Percentiles rank a stretch among this genome's conserved stretches.
Evolutionary conservation across 2,888 invertebrate species (phyloP).

Genomic region (Acleris literana): DNA sequence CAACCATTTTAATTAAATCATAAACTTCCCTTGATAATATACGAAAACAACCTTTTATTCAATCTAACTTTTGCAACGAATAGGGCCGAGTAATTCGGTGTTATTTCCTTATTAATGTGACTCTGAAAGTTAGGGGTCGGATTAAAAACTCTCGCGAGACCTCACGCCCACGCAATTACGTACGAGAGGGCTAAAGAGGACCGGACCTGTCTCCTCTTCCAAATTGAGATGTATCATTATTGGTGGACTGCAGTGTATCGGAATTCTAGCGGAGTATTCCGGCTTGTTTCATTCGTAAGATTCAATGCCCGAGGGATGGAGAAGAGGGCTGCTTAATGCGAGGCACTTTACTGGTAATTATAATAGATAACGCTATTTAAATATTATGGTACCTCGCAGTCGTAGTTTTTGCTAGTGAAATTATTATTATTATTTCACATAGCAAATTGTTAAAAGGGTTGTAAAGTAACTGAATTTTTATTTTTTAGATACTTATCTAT

Average conservation of each 20-base stretch:
- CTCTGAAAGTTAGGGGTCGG: constrained; percentile 66
- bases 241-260: constrained; percentile 37
- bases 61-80: constrained; percentile 75
- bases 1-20: constrained; percentile 67
- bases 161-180: constrained; percentile 65
- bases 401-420: no score
- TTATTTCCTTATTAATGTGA: constrained; percentile 78
- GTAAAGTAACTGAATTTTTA: no score
- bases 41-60: constrained; percentile 74
- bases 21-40: constrained; percentile 66
- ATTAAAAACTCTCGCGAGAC: constrained; percentile 76
- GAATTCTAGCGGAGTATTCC: constrained; percentile 24
- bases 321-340: constrained; percentile 21
- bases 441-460: no score
- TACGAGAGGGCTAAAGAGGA: constrained; percentile 50
- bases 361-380: constrained; percentile 22
- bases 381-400: not conserved
- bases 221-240: constrained; percentile 58
- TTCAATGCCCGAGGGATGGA: constrained; percentile 17
- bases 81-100: constrained; percentile 70
- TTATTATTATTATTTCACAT: no score
- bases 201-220: constrained; percentile 47
- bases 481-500: no score
- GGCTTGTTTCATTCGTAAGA: constrained; percentile 16
- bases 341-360: constrained; percentile 19